phyloP scores from a whole-genome alignment of 1,140 invertebrate genomes.

The Holcopasites calliopsidis region DNA sequence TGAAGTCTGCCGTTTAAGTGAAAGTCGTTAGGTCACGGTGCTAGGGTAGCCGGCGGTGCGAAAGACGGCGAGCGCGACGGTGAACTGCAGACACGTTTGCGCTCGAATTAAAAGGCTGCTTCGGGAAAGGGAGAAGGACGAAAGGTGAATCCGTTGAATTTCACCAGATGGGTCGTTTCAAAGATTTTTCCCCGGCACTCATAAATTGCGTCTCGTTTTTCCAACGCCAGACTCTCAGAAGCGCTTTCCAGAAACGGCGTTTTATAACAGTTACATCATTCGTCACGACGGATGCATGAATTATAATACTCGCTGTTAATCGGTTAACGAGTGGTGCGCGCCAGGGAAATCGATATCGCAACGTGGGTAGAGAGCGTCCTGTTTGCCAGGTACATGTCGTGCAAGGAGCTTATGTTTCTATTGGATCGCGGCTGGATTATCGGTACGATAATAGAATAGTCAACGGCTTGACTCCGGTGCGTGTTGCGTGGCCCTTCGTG shows the following conservation, averaged over 20 bases:
- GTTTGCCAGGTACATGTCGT: not conserved
- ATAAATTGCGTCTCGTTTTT: not conserved
- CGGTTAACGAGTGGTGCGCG: conserved; percentile 26
- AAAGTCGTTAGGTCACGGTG: conserved; percentile 58
- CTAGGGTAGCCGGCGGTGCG: conserved; percentile 20
- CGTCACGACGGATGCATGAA: conserved; percentile 11
- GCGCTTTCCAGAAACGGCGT: no score
- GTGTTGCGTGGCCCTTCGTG: no score
- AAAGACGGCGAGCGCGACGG: not conserved
- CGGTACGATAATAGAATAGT: not conserved
- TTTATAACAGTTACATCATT: conserved; percentile 37
- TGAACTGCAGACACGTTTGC: not conserved
- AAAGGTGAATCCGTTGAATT: conserved; percentile 4
- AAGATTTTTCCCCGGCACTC: not conserved
- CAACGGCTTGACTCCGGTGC: not conserved
- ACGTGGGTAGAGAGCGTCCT: conserved; percentile 1
- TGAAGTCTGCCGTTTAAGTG: conserved; percentile 51
- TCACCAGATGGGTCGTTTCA: not conserved
- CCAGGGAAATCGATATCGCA: conserved; percentile 30
- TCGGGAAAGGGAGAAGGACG: not conserved
- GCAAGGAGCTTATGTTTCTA: conserved; percentile 1
- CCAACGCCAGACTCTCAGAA: no score
- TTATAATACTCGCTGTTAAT: conserved; percentile 43
- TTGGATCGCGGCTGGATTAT: not conserved
- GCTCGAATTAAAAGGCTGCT: not conserved